A percentile compares a stretch with the other conserved stretches of the same genome.
Evolutionary conservation across 2,113 vertebrate genomes (phyloP).

Genomic region (Andinoacara biseriatus): DNA sequence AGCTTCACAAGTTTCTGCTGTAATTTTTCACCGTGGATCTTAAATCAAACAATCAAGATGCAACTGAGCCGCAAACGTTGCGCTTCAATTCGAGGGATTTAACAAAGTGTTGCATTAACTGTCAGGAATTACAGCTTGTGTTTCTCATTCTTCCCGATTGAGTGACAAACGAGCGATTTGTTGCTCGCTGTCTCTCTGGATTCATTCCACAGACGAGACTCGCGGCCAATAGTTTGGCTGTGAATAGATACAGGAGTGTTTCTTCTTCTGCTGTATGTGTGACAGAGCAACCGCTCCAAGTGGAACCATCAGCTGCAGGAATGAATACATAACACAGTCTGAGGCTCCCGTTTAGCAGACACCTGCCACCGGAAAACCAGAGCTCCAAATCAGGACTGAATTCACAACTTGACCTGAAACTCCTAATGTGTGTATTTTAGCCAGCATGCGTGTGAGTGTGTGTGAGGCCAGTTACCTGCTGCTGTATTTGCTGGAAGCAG

Average conservation of each 20-base stretch:
- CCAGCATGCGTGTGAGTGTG: not conserved
- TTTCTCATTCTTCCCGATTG: not conserved
- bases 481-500: not conserved
- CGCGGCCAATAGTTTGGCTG: not conserved
- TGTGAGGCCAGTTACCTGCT: not conserved
- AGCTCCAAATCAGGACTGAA: not conserved
- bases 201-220: not conserved
- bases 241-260: not conserved
- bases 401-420: not conserved
- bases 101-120: not conserved
- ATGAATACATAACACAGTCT: not conserved
- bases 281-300: not conserved
- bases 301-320: not conserved
- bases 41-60: not conserved
- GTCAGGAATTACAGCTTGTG: not conserved
- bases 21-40: not conserved
- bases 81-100: not conserved
- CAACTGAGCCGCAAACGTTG: not conserved
- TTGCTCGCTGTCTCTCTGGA: not conserved
- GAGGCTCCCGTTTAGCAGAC: not conserved
- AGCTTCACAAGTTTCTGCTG: not conserved
- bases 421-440: not conserved
- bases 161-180: not conserved
- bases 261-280: not conserved
- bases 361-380: not conserved